Conservation (phyloP, 2,888 invertebrate genomes). For the Electrophaes corylata region DNA sequence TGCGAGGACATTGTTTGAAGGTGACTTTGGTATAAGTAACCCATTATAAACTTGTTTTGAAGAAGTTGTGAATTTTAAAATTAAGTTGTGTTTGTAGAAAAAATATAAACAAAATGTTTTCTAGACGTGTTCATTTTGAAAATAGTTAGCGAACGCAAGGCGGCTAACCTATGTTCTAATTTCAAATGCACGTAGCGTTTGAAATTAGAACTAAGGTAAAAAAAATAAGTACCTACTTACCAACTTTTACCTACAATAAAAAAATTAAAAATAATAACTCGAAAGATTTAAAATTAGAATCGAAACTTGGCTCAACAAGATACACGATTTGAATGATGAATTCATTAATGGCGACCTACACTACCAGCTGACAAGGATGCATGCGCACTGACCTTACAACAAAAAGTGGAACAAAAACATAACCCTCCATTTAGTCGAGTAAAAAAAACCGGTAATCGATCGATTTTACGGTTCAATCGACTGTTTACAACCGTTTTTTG, state of each 20-base stretch:
- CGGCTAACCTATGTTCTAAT: too few relatives aligned
- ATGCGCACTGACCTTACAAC: slow-evolving; percentile 28
- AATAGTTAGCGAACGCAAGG: too few relatives aligned
- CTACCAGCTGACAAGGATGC: slow-evolving; percentile 31
- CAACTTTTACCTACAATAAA: too few relatives aligned
- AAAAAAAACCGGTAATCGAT: slow-evolving; percentile 37
- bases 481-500: slow-evolving; percentile 35
- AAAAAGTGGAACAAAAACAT: slow-evolving; percentile 32
- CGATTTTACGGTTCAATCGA: slow-evolving; percentile 40
- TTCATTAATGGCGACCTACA: slow-evolving; percentile 21
- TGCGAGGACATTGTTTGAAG: slow-evolving; percentile 9
- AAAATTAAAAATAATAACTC: too few relatives aligned
- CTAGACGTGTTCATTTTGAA: too few relatives aligned
- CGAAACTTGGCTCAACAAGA: not conserved
- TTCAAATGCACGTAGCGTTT: too few relatives aligned
- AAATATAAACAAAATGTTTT: too few relatives aligned
- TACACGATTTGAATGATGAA: slow-evolving; percentile 3
- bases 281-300: not conserved
- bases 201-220: not conserved
- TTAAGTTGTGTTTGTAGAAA: too few relatives aligned
- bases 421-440: slow-evolving; percentile 25
- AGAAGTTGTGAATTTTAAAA: not conserved
- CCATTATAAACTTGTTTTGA: too few relatives aligned
- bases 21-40: too few relatives aligned
- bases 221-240: not conserved